A percentile compares a stretch with the other conserved stretches of the same genome.
Conservation (phyloP, 2,888 invertebrate genomes). For the Byasa hedistus region DNA sequence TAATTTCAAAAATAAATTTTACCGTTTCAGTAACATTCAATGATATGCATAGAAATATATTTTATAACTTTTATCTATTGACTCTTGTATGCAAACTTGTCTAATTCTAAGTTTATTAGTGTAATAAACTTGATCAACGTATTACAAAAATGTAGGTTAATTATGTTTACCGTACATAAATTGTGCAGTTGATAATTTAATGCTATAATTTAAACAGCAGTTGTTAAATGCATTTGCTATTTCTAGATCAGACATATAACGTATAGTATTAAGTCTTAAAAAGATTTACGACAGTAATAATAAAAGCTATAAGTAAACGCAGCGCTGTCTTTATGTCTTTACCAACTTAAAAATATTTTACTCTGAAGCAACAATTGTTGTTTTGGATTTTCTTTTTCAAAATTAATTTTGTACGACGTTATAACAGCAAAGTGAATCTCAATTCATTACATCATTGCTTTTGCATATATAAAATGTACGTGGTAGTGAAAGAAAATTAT, state of each 20-base stretch:
- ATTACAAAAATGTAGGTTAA: conserved; percentile 11
- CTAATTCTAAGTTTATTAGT: not conserved
- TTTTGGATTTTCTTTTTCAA: too few relatives aligned
- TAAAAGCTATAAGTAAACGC: not conserved
- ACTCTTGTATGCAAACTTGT: not conserved
- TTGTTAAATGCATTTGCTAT: conserved; percentile 1
- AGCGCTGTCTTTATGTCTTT: not conserved
- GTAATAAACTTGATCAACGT: not conserved
- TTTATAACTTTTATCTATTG: not conserved
- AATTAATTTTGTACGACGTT: too few relatives aligned
- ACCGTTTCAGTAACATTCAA: not conserved
- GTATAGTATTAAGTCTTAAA: not conserved
- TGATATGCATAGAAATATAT: not conserved
- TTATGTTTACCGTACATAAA: conserved; percentile 15
- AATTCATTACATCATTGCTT: not conserved
- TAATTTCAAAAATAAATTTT: not conserved
- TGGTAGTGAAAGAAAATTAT: not conserved
- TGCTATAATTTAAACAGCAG: conserved; percentile 16
- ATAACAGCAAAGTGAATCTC: not conserved
- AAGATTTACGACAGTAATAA: conserved; percentile 4
- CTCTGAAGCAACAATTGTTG: too few relatives aligned
- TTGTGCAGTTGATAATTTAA: conserved; percentile 5
- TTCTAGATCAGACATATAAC: conserved; percentile 1
- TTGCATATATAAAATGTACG: not conserved
- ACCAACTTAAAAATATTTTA: too few relatives aligned